A percentile compares a stretch with the other conserved stretches of the same genome.
phyloP scores from a whole-genome alignment of 2,888 invertebrate species.

The Neoaliturus tenellus region DNA sequence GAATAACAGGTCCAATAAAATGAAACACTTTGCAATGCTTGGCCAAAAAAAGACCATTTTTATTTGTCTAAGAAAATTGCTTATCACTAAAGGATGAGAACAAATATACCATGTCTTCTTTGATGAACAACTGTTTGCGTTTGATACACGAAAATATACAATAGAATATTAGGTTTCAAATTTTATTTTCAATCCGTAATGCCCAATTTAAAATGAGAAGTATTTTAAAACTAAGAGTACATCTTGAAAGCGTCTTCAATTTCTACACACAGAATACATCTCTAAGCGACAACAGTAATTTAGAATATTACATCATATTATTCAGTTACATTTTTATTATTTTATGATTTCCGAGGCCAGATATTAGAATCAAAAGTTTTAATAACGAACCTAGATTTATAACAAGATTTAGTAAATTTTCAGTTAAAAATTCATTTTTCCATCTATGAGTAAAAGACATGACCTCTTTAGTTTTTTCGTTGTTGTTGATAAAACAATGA shows the following conservation, averaged over 20 bases:
- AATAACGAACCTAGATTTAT: too few species aligned
- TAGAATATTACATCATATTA: slow-evolving; percentile 38
- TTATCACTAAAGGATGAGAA: slow-evolving; percentile 48
- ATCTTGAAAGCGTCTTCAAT: slow-evolving; percentile 7
- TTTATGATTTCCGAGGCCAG: neutral
- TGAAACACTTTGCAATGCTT: slow-evolving; percentile 25
- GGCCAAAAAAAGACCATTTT: slow-evolving; percentile 49
- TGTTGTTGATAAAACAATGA: neutral
- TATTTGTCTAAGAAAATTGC: slow-evolving; percentile 51
- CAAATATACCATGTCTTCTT: slow-evolving; percentile 30
- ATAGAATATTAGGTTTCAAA: neutral
- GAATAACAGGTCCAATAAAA: too few species aligned
- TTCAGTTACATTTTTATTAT: slow-evolving; percentile 1
- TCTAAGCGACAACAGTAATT: slow-evolving; percentile 47
- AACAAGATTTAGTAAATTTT: too few species aligned
- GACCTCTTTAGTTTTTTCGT: slow-evolving; percentile 11
- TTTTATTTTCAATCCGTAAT: neutral
- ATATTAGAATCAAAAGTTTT: neutral
- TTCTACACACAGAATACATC: slow-evolving; percentile 31
- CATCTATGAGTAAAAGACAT: too few species aligned
- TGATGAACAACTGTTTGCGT: slow-evolving; percentile 21
- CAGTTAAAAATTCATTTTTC: too few species aligned
- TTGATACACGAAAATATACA: slow-evolving; percentile 29
- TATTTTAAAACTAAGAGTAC: neutral
- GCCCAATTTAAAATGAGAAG: neutral